Evolutionary conservation across 2,113 vertebrate species (phyloP), one percentile per base, ranked within the genome.

Genomic region (Cebus imitator): DNA sequence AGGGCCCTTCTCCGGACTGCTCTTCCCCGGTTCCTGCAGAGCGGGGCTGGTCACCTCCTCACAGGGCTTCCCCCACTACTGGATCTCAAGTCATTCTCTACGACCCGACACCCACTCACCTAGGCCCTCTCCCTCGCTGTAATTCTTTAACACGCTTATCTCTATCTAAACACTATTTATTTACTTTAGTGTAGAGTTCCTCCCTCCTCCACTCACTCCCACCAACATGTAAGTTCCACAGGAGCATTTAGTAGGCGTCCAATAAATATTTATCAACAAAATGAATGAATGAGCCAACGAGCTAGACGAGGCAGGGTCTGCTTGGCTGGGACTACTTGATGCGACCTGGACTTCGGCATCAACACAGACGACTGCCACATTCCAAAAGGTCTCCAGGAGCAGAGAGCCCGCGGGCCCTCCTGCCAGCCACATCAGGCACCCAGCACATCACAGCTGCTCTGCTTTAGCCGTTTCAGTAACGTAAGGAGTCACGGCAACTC

Each of bases 211-310:
- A 70, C 32, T 6, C 23, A 61, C 40, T 45, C 4, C 72, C 37
- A 92, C 48, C 37, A 37, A 50, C 43, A 76, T 4, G 0, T 45
- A 85, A 94, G 61, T 13, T 91, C 35, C 45, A 7, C 35, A 45
- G 73, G 48, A 27, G 9, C 40, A 61, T 30, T 68, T 61, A 48
- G 52, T 10, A 57, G 81, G 16, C 52, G 58, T 30, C 57, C 10
- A 32, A 82, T 32, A 85, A 91, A 89, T 72, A 96, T 80, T 18
- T 79, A 82, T n/a, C 78, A 78, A 43, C 55, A 72, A 23, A 66
- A 94, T 43, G 30, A 35, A 84, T 2, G 10, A 84, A 66, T 48
- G 45, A 94, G 58, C 43, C 37, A 75, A 1, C n/a, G 48, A 79
- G 27, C 32, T 55, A 27, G 21, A 18, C 17, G 83, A 90, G 14